Conservation (phyloP, 2,797 vertebrate genomes). For the Halcyon leucocephala region DNA sequence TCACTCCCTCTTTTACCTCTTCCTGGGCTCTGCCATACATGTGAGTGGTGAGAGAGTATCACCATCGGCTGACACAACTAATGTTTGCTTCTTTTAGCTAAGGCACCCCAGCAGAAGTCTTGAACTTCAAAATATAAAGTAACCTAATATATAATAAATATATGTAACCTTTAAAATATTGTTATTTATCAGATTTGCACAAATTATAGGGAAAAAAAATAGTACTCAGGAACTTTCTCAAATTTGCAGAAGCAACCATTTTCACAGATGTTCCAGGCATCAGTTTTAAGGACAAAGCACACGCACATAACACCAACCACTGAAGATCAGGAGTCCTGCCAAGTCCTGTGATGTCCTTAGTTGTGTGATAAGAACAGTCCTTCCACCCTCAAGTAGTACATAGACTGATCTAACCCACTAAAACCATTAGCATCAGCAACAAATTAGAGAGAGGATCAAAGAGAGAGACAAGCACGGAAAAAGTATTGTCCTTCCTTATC, state of each 20-base stretch:
- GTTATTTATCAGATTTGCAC: not conserved
- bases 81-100: not conserved
- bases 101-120: not conserved
- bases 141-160: not conserved
- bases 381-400: not conserved
- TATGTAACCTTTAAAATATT: not conserved
- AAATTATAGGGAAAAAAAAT: not conserved
- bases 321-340: not conserved
- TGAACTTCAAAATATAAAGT: not conserved
- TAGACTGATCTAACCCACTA: not conserved
- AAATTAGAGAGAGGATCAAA: not conserved
- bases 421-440: not conserved
- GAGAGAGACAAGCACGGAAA: not conserved
- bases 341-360: not conserved
- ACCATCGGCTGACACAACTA: not conserved
- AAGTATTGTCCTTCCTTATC: not conserved
- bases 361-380: not conserved
- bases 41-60: not conserved
- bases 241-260: not conserved
- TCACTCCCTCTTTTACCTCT: not conserved
- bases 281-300: not conserved
- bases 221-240: not conserved
- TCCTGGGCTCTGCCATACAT: fast-evolving
- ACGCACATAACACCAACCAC: fast-evolving
- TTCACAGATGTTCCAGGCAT: not conserved